Percentiles rank a stretch among this genome's conserved stretches.
Conservation (phyloP, 35 echinoderm and acorn worm genomes). For the Stichopus chloronotus region DNA sequence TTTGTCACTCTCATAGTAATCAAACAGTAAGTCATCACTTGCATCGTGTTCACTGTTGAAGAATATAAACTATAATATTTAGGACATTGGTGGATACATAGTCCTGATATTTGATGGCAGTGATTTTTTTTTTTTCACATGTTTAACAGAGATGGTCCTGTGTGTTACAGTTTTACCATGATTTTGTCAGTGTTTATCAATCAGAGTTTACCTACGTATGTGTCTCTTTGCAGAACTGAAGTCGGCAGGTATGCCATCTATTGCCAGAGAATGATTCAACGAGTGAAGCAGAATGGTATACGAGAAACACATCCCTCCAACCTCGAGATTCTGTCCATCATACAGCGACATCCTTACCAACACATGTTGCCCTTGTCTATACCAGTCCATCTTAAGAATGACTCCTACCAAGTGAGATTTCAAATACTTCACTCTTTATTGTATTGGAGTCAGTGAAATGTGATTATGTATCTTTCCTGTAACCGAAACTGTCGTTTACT, state of each 20-base stretch:
- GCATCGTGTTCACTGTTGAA: no score
- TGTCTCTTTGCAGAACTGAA: slow-evolving; percentile 68
- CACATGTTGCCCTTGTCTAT: slow-evolving; percentile 94
- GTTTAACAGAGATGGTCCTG: no score
- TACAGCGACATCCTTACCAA: slow-evolving; percentile 90
- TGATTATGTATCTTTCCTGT: no score
- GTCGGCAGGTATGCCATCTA: slow-evolving; percentile 94
- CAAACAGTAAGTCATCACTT: no score
- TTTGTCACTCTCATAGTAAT: no score
- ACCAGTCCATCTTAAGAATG: slow-evolving; percentile 96
- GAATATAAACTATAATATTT: no score
- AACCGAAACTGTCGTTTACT: no score
- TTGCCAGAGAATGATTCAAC: slow-evolving; percentile 92
- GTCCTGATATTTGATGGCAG: no score
- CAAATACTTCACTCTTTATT: background rate
- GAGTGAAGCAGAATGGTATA: slow-evolving; percentile 78
- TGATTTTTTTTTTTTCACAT: background rate
- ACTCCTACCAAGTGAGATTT: slow-evolving; percentile 78
- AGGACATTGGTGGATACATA: no score
- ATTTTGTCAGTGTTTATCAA: background rate
- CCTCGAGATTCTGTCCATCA: slow-evolving; percentile 89
- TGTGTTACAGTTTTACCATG: background rate
- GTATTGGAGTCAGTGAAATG: background rate
- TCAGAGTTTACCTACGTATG: slow-evolving; percentile 1
- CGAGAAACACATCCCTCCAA: slow-evolving; percentile 88